Evolutionary conservation across 1,140 invertebrate species (phyloP), one percentile per base, ranked within the genome.

Genomic region (Fopius arisanus): DNA sequence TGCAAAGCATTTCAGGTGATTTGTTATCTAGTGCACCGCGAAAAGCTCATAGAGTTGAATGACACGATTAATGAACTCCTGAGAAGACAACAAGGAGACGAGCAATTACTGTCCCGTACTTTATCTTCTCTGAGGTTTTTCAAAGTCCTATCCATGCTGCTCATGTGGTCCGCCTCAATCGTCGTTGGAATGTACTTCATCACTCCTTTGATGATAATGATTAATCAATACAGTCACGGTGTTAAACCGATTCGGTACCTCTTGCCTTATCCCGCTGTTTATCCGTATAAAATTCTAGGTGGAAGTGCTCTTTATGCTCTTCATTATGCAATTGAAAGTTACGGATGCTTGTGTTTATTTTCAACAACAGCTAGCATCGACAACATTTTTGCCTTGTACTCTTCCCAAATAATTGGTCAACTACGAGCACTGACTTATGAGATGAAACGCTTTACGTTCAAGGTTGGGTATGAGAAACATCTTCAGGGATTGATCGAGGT

Each of bases 261-360:
- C 0, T 54, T 73, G 5, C 19, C 33, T 9, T 73, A 73, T 68
- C 65, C 72, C 3, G 59, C 29, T n/a, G 23, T 10, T 0, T 73
- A 68, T 62, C 72, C 72, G 0, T 73, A 67, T 31, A 3, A 14
- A 4, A 40, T 73, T 4, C 12, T 1, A 16, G 62, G 62, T 65
- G 62, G 62, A 29, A 65, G 62, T 65, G n/a, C n/a, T 33, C n/a
- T 65, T 7, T 65, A 33, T 29, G 6, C 33, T 16, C 26, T 65
- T 31, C 62, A 65, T n/a, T 65, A 31, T 65, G 29, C 19, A 7
- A 33, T 65, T 2, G 29, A 65, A 29, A 16, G 28, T 37, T 65
- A 33, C n/a, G 62, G 2, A 65, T 65, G 28, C 1, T 29, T 31
- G 5, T 4, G 1, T 16, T 33, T 65, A n/a, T 65, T 65, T 16